Evolutionary conservation across 2,113 vertebrate genomes (phyloP).

Genomic region (Catagonus wagneri): DNA sequence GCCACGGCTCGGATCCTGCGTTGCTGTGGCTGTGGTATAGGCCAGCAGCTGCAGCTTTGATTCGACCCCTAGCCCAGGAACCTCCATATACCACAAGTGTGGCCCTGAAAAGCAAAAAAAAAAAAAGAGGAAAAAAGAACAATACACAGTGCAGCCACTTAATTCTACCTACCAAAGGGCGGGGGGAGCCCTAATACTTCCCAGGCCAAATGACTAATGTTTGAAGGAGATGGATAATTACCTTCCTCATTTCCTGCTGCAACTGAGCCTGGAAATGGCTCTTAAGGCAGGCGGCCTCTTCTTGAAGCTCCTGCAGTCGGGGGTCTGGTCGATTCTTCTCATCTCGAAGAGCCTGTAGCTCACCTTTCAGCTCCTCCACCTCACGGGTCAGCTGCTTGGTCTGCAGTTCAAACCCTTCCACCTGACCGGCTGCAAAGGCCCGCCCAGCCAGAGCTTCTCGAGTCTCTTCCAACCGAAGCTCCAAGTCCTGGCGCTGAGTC

Average conservation of each 20-base stretch:
- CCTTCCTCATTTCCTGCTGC: slow-evolving; percentile 93
- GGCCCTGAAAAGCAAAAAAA: too few species aligned
- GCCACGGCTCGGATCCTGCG: too few species aligned
- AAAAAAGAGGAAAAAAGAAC: too few species aligned
- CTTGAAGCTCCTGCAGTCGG: slow-evolving; percentile 88
- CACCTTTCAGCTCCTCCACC: slow-evolving; percentile 87
- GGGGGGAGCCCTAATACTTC: neutral
- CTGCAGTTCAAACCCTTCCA: slow-evolving; percentile 87
- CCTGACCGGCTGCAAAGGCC: slow-evolving; percentile 83
- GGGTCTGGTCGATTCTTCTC: slow-evolving; percentile 90
- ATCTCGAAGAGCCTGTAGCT: slow-evolving; percentile 85
- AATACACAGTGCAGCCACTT: neutral
- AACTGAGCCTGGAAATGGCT: slow-evolving; percentile 91
- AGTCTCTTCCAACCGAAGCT: slow-evolving; percentile 91
- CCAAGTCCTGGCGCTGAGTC: slow-evolving; percentile 88
- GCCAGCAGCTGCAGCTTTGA: too few species aligned
- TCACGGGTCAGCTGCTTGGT: slow-evolving; percentile 87
- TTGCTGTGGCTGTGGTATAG: too few species aligned
- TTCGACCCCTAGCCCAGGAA: too few species aligned
- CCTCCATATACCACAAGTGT: too few species aligned
- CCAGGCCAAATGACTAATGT: neutral
- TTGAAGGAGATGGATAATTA: slow-evolving; percentile 75
- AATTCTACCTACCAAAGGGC: slow-evolving; percentile 3
- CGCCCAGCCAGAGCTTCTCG: slow-evolving; percentile 83
- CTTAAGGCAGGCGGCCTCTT: slow-evolving; percentile 89